Percentiles rank a stretch among this genome's conserved stretches.
These are phyloP conservation scores for Ormyrus thymus DNA, from an alignment of 2,888 invertebrate species.

Conservation along the genomic window DNA sequence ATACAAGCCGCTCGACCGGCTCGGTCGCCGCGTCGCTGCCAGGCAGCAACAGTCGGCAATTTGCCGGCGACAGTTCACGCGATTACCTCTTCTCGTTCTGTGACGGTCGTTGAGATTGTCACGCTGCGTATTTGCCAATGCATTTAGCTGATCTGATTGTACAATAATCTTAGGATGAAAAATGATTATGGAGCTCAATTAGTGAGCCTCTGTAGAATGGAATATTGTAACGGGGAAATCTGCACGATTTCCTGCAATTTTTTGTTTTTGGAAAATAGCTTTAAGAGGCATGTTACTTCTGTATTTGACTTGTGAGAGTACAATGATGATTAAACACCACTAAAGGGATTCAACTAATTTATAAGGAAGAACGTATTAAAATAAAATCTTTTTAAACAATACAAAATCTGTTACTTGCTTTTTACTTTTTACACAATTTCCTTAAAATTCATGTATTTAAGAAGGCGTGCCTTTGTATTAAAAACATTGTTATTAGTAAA, in stretches of 20 bases:
- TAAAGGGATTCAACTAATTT: no score
- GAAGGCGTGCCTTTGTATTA: no score
- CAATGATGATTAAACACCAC: no score
- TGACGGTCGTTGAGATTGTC: no score
- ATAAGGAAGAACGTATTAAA: background rate
- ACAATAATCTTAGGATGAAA: background rate
- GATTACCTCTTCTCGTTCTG: no score
- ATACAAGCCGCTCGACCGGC: background rate
- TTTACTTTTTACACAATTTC: no score
- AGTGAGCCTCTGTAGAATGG: background rate
- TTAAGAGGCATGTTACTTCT: background rate
- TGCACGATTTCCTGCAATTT: background rate
- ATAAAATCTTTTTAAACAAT: background rate
- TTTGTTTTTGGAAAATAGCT: background rate
- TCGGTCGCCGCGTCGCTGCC: background rate
- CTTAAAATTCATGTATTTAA: no score
- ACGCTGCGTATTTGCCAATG: no score
- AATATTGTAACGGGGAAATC: slow-evolving; percentile 3
- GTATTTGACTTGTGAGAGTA: no score
- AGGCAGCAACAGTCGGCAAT: background rate
- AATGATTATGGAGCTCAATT: background rate
- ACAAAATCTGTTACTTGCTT: no score
- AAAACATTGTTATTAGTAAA: no score
- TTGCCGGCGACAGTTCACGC: slow-evolving; percentile 24
- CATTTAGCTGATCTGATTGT: background rate